These are phyloP conservation scores for Ammodytes marinus DNA, from an alignment of 2,113 vertebrate species.

Conservation along the genomic window DNA sequence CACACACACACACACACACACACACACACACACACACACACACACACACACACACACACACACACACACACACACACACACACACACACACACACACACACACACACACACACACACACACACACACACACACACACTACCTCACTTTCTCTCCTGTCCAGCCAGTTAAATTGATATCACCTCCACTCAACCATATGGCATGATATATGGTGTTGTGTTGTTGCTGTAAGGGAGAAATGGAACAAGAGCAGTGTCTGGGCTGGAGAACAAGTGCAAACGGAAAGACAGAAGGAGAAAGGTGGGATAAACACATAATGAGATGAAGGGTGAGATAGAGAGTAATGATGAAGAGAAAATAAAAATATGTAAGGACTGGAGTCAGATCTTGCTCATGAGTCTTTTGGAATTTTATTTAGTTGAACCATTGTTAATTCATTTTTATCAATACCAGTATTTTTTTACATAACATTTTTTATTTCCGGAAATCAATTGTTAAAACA, in stretches of 20 bases:
- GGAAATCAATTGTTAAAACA: too few relatives aligned
- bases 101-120: neutral
- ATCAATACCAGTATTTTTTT: too few relatives aligned
- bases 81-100: conserved; percentile 19
- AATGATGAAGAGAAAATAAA: conserved; percentile 3
- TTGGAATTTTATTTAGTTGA: too few relatives aligned
- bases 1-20: neutral
- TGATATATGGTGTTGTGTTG: neutral
- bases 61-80: neutral
- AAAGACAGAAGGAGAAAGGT: neutral
- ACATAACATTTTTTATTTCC: too few relatives aligned
- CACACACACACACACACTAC: neutral
- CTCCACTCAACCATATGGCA: conserved; percentile 33
- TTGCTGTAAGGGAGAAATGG: conserved; percentile 4
- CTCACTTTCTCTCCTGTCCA: neutral
- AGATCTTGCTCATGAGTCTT: conserved; percentile 36
- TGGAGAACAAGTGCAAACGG: conserved; percentile 5
- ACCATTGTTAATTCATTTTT: too few relatives aligned
- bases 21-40: conserved; percentile 17
- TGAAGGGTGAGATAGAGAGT: neutral
- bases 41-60: neutral
- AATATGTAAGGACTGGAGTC: conserved; percentile 24
- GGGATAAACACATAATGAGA: conserved; percentile 7
- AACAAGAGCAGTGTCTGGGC: neutral
- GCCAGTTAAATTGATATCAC: conserved; percentile 36